Evolutionary conservation across 2,797 vertebrate species (phyloP), one percentile per base, ranked within the genome.

Genomic region (Falco cherrug): DNA sequence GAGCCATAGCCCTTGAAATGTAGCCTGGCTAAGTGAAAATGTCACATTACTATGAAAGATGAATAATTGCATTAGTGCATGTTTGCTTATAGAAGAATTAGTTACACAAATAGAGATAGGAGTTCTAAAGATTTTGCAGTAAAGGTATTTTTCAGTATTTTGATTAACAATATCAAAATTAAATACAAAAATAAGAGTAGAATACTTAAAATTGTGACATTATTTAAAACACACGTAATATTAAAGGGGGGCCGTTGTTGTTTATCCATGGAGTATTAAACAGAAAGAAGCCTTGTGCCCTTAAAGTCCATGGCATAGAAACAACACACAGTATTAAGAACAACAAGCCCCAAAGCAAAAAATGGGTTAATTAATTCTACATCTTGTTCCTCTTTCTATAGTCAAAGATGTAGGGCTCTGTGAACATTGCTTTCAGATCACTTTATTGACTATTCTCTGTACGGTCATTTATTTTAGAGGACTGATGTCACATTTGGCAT

Each of bases 391-490:
- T 89, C 73, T 93, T 97, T 89, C 50, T 93, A 39, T 29, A 95
- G 98, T 87, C 80, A 94, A 98, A 98, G 98, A 98, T 97, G 96
- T 82, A 88, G 95, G 93, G 95, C 96, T 98, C 97, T 96, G 92
- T 51, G 89, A 97, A 97, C 89, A 98, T 96, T 98, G 98, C 98
- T 98, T 98, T 98, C 98, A 98, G 98, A 99, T 98, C 98, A 98
- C 98, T 98, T 97, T 98, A 99, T 98, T 98, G 98, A 98, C 98
- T 98, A 97, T 97, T 98, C 98, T 99, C 98, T 97, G 97, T 97
- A 97, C 61, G 96, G 98, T 98, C 98, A 97, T 99, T 98, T 97
- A 97, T 99, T 98, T 98, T 95, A 95, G 96, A 96, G 97, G 98
- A 98, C 97, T 93, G 95, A 98, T 98, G 98, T 98, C 98, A 98